A percentile compares a stretch with the other conserved stretches of the same genome.
phyloP scores from a whole-genome alignment of 53 echinoderm and acorn worm species.

The Hippasteria phrygiana region DNA sequence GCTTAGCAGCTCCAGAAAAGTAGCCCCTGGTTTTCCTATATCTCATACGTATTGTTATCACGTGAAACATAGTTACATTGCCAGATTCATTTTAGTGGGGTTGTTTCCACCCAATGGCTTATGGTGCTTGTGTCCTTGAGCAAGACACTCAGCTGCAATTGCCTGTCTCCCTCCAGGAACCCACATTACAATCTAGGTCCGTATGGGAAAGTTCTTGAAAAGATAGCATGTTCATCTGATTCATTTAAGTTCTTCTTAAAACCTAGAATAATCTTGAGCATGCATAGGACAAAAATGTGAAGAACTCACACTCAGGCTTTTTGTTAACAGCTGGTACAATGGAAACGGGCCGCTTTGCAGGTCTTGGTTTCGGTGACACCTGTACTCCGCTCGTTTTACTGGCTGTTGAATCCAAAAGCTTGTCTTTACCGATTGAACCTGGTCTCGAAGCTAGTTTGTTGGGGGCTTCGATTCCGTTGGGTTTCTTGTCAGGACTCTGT shows the following conservation, averaged over 20 bases:
- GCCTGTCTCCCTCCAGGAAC: no score
- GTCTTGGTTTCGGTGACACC: conserved; percentile 34
- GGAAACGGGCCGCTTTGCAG: conserved; percentile 28
- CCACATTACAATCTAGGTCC: no score
- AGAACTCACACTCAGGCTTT: conserved; percentile 36
- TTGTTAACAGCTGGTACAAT: conserved; percentile 3
- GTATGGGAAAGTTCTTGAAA: no score
- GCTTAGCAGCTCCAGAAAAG: no score
- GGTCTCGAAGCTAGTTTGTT: conserved; percentile 21
- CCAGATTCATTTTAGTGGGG: no score
- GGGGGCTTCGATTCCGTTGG: background rate
- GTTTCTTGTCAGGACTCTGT: background rate
- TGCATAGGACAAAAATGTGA: background rate
- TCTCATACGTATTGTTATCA: no score
- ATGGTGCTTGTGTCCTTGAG: no score
- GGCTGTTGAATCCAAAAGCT: background rate
- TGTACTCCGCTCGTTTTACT: conserved; percentile 10
- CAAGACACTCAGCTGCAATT: no score
- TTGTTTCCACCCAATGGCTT: no score
- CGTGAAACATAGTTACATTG: no score
- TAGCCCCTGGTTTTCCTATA: no score
- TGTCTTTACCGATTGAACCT: background rate
- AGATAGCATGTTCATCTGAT: background rate
- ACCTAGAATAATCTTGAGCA: background rate
- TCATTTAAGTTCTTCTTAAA: background rate